Evolutionary conservation across 2,888 invertebrate genomes (phyloP), one percentile per base, ranked within the genome.

Genomic region (Neoscelio sp.): DNA sequence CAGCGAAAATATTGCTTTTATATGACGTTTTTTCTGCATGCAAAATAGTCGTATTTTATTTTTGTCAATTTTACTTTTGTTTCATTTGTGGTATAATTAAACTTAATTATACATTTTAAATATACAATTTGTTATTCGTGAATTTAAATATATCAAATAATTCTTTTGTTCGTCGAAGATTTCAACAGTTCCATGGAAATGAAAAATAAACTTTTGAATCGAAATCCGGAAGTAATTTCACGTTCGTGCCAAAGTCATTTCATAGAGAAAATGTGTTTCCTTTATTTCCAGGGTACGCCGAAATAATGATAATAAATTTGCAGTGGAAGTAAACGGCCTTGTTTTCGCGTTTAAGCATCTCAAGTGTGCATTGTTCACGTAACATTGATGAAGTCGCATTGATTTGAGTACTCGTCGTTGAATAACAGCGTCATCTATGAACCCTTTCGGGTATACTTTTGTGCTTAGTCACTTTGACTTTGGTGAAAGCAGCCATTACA

Each of bases 401-500:
- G 80, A 80, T 76, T 76, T 64, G 56, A 68, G 73, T 56, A 56
- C 68, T 80, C 68, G 76, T 73, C 76, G 76, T 58, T 60, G 71
- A 75, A 73, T 73, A 76, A 76, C 79, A 60, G 62, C 79, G 75
- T 73, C 71, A 71, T 78, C 70, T 64, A 68, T 68, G 44, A 79
- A 67, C 71, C 80, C 76, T 76, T 80, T 79, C 50, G 79, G 65
- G 56, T 28, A 48, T 44, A 65, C 67, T 80, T 80, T 76, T 75
- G 71, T 67, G 80, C 80, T 73, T 67, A 60, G 80, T 80, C 80
- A 80, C 73, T 76, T 76, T 42, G 71, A 40, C 71, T 56, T 23
- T 50, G 76, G 54, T 65, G 60, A 74, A 79, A 79, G 74, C 64
- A 38, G 52, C 60, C 70, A 71, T 75, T 75, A 75, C 79, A 79